A percentile compares a stretch with the other conserved stretches of the same genome.
These are phyloP conservation scores for Drosophila lini DNA, from an alignment of 1,140 invertebrate species.

Conservation along the genomic window DNA sequence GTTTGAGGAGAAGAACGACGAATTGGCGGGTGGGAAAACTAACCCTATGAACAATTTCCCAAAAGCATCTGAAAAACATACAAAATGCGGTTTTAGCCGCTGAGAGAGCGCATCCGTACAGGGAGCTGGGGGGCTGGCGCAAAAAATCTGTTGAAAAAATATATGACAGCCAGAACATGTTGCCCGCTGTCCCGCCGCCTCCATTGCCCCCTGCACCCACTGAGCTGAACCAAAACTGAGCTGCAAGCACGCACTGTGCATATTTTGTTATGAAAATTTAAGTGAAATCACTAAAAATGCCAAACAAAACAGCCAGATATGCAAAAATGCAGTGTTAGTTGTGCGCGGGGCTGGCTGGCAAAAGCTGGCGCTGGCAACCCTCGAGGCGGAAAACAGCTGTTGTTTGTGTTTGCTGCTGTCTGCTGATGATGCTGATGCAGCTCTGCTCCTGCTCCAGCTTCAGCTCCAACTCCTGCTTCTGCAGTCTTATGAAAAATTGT, in stretches of 20 bases:
- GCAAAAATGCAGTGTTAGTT: conserved; percentile 55
- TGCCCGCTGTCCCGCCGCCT: background rate
- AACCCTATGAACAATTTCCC: conserved; percentile 77
- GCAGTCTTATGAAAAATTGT: conserved; percentile 72
- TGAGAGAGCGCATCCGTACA: conserved; percentile 57
- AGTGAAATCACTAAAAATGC: conserved; percentile 82
- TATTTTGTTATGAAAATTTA: conserved; percentile 83
- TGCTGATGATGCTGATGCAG: conserved; percentile 38
- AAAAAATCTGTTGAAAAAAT: conserved; percentile 75
- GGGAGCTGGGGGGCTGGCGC: conserved; percentile 4
- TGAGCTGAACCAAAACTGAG: conserved; percentile 50
- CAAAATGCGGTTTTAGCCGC: conserved; percentile 77
- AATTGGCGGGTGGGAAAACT: conserved; percentile 48
- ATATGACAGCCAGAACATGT: conserved; percentile 74
- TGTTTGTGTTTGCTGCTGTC: conserved; percentile 48
- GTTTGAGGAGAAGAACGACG: conserved; percentile 14
- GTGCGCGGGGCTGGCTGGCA: background rate
- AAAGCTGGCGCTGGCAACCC: conserved; percentile 26
- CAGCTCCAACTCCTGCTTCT: conserved; percentile 12
- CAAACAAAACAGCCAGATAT: conserved; percentile 77
- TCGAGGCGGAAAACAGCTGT: conserved; percentile 61
- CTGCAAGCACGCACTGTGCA: conserved; percentile 75
- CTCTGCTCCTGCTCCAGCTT: background rate
- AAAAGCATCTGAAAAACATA: conserved; percentile 77
- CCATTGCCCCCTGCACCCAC: background rate